phyloP scores from a whole-genome alignment of 2,888 invertebrate genomes.

The Alsophila aescularia region DNA sequence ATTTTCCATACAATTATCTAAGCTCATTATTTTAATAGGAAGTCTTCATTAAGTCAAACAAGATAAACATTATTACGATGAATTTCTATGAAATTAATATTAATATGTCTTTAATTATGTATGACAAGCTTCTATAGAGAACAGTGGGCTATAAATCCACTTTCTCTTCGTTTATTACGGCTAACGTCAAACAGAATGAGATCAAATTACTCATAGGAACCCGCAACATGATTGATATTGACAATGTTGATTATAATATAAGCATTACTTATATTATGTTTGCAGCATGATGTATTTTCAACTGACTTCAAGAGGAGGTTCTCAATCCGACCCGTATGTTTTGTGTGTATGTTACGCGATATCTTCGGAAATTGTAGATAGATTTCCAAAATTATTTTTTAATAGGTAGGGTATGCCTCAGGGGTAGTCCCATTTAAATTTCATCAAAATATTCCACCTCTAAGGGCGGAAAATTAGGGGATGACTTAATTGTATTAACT shows the following conservation, averaged over 20 bases:
- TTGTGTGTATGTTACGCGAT: too few relatives aligned
- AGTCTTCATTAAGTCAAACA: background rate
- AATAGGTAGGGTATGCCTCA: too few relatives aligned
- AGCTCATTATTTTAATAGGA: conserved; percentile 16
- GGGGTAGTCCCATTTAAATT: too few relatives aligned
- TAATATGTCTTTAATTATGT: conserved; percentile 23
- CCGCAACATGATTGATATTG: conserved; percentile 7
- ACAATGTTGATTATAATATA: background rate
- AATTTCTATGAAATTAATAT: conserved; percentile 15
- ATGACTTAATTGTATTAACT: too few relatives aligned
- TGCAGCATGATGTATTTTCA: too few relatives aligned
- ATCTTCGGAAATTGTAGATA: too few relatives aligned
- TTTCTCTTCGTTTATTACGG: conserved; percentile 38
- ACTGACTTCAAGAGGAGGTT: too few relatives aligned
- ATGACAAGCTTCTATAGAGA: conserved; percentile 15
- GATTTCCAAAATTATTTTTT: too few relatives aligned
- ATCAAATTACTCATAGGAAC: conserved; percentile 22
- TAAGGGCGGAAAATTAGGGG: too few relatives aligned
- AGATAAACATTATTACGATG: conserved; percentile 6
- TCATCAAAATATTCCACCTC: too few relatives aligned
- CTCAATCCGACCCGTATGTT: too few relatives aligned
- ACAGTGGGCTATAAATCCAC: conserved; percentile 32
- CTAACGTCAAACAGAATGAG: conserved; percentile 25
- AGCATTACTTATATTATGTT: background rate
- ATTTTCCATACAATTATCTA: too few relatives aligned